These are phyloP conservation scores for Sturmia bella DNA, from an alignment of 2,888 invertebrate genomes.

Conservation along the genomic window DNA sequence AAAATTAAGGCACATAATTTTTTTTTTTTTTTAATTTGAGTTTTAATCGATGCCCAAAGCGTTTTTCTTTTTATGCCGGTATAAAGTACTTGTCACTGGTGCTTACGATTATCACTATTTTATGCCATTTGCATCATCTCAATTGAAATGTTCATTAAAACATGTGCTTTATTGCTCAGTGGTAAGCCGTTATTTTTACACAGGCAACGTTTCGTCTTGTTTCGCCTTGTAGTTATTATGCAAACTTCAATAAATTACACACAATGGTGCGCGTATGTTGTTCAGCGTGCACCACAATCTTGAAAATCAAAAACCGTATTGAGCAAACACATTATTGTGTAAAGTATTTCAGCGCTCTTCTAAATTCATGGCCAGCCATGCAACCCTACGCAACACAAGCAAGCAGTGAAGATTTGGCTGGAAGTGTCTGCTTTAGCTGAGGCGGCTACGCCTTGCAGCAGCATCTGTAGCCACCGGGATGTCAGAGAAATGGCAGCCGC, in stretches of 20 bases:
- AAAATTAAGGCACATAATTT: no score
- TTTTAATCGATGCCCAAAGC: no score
- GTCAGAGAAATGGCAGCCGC: no score
- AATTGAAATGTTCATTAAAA: no score
- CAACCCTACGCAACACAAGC: slow-evolving; percentile 13
- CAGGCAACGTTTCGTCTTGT: not conserved
- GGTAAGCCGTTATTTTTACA: not conserved
- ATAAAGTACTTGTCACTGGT: no score
- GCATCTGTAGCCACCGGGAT: slow-evolving; percentile 14
- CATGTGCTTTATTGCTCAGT: not conserved
- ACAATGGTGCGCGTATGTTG: slow-evolving; percentile 2
- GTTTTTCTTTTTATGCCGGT: no score
- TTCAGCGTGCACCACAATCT: slow-evolving; percentile 46
- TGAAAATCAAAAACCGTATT: slow-evolving; percentile 60
- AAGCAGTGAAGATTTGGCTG: slow-evolving; percentile 4
- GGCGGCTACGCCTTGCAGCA: slow-evolving; percentile 39
- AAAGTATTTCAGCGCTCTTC: slow-evolving; percentile 49
- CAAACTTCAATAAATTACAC: not conserved
- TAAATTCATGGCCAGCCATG: no score
- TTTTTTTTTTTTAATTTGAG: no score
- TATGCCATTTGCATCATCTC: no score
- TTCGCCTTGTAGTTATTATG: not conserved
- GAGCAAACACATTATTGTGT: slow-evolving; percentile 34
- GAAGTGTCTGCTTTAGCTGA: slow-evolving; percentile 59
- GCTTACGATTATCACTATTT: no score